Percentiles rank a stretch among this genome's conserved stretches.
phyloP scores from a whole-genome alignment of 2,888 invertebrate genomes.

The Plebejus melissa region DNA sequence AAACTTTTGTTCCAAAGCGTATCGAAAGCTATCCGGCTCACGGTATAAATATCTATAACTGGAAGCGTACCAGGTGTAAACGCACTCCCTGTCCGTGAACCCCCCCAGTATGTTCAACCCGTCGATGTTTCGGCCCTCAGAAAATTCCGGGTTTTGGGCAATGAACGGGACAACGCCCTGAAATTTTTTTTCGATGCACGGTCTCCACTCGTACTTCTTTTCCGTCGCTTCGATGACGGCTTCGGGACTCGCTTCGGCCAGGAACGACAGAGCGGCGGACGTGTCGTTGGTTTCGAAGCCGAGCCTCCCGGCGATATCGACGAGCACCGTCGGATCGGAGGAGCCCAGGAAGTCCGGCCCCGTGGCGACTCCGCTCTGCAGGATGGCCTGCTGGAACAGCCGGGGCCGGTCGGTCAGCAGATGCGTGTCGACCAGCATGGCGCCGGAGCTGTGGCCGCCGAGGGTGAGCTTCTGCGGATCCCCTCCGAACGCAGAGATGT shows the following conservation, averaged over 20 bases:
- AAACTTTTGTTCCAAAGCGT: not conserved
- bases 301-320: not conserved
- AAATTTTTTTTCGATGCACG: not conserved
- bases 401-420: not conserved
- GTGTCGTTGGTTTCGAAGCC: not conserved
- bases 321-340: not conserved
- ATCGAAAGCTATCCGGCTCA: not conserved
- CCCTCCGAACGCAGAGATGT: conserved; percentile 34
- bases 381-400: not conserved
- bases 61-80: not conserved
- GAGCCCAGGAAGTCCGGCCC: not conserved
- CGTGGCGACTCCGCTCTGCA: not conserved
- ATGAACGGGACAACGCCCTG: not conserved
- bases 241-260: not conserved
- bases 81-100: not conserved
- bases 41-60: too few species aligned
- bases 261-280: not conserved
- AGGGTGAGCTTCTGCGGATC: conserved; percentile 35
- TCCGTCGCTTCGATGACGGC: not conserved
- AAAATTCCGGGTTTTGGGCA: not conserved
- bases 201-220: not conserved
- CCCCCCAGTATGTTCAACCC: not conserved
- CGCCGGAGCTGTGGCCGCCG: conserved; percentile 7
- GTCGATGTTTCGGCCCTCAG: not conserved
- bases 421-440: not conserved